Evolutionary conservation across 2,113 vertebrate genomes (phyloP).

Genomic region (Macaca mulatta): DNA sequence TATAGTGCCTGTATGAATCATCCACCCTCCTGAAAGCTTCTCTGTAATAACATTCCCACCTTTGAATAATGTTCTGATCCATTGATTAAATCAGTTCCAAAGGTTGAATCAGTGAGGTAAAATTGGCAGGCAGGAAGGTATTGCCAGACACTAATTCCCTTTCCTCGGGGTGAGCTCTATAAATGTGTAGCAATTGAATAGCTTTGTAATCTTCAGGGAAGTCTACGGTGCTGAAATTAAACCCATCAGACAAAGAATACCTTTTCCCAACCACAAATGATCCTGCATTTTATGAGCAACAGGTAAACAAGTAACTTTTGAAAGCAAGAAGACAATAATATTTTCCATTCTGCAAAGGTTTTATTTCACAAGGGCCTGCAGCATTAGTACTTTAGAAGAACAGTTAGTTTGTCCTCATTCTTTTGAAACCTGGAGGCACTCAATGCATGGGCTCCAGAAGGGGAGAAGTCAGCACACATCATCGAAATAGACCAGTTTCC

Average conservation of each 20-base stretch:
- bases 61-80: slow-evolving; percentile 70
- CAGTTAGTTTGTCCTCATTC: slow-evolving; percentile 61
- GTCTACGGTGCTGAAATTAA: slow-evolving; percentile 61
- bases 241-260: slow-evolving; percentile 69
- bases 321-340: slow-evolving; percentile 64
- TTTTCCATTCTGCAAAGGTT: slow-evolving; percentile 63
- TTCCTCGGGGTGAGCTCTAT: slow-evolving; percentile 45
- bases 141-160: slow-evolving; percentile 67
- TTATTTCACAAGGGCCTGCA: slow-evolving; percentile 67
- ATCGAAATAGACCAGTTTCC: slow-evolving; percentile 52
- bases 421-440: slow-evolving; percentile 46
- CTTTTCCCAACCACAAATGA: slow-evolving; percentile 54
- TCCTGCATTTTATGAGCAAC: slow-evolving; percentile 65
- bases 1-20: slow-evolving; percentile 63
- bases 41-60: slow-evolving; percentile 57
- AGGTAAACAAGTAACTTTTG: slow-evolving; percentile 73
- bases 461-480: slow-evolving; percentile 38
- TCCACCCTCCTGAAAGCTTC: slow-evolving; percentile 42
- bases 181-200: slow-evolving; percentile 65
- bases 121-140: slow-evolving; percentile 63
- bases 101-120: slow-evolving; percentile 59
- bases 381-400: slow-evolving; percentile 64
- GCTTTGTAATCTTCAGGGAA: slow-evolving; percentile 64
- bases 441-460: neutral
- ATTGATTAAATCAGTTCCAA: slow-evolving; percentile 75